Conservation (phyloP, 35 echinoderm and acorn worm genomes). For the Patiria miniata region DNA sequence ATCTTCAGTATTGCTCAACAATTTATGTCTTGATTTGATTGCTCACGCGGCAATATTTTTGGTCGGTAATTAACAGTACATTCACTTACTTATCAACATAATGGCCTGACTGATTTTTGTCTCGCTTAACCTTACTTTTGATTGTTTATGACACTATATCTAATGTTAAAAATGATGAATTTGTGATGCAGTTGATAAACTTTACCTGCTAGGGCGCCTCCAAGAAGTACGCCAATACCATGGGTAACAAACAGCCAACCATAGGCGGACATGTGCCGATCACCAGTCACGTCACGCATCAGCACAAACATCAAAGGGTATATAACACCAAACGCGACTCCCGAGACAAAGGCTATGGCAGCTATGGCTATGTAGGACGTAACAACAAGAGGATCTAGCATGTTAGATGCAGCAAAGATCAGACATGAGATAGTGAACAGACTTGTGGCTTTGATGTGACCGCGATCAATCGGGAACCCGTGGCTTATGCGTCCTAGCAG, state of each 20-base stretch:
- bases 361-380: neutral
- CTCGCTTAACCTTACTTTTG: too few relatives aligned
- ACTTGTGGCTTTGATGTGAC: neutral
- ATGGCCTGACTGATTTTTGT: too few relatives aligned
- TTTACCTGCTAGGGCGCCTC: too few relatives aligned
- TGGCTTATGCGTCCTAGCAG: neutral
- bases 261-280: neutral
- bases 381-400: neutral
- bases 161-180: too few relatives aligned
- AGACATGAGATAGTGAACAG: neutral
- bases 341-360: neutral
- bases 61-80: too few relatives aligned
- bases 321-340: neutral
- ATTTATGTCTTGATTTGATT: too few relatives aligned
- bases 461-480: neutral
- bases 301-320: neutral
- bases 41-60: too few relatives aligned
- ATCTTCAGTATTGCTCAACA: too few relatives aligned
- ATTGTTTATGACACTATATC: too few relatives aligned
- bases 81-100: too few relatives aligned
- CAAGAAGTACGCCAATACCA: too few relatives aligned
- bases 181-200: too few relatives aligned
- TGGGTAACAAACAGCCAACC: conserved; percentile 3
- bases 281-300: neutral
- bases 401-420: neutral